Evolutionary conservation across 2,113 vertebrate species (phyloP).

Genomic region (Phylloscopus trochilus): DNA sequence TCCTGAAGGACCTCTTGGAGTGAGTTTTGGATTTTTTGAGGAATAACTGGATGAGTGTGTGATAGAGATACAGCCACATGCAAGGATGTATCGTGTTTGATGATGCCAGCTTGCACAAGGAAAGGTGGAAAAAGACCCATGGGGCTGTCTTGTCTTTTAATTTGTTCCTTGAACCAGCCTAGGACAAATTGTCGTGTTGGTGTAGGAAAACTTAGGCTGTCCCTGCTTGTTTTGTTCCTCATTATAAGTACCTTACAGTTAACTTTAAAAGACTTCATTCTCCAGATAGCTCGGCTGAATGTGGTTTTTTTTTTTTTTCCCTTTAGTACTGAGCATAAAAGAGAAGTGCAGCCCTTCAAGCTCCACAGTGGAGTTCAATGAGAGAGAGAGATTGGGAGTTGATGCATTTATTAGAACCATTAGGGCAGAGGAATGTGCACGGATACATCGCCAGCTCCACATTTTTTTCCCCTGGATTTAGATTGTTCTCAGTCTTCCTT

Average conservation of each 20-base stretch:
- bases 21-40: neutral
- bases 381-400: neutral
- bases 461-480: neutral
- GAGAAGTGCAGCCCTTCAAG: slow-evolving; percentile 35
- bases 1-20: neutral
- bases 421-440: slow-evolving; percentile 7
- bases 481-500: neutral
- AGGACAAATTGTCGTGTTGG: neutral
- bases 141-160: neutral
- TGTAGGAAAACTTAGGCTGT: neutral
- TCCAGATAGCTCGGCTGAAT: slow-evolving; percentile 21
- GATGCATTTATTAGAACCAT: slow-evolving; percentile 13
- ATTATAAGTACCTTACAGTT: neutral
- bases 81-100: neutral
- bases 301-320: neutral
- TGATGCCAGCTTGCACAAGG: neutral
- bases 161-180: neutral
- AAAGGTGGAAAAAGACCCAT: neutral
- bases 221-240: slow-evolving; percentile 25
- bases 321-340: neutral
- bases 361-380: neutral
- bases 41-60: neutral
- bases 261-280: slow-evolving; percentile 10
- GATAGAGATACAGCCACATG: neutral
- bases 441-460: neutral